Base-by-base conservation (phyloP, 2,113 vertebrate species). In the Xiphorhynchus elegans region DNA sequence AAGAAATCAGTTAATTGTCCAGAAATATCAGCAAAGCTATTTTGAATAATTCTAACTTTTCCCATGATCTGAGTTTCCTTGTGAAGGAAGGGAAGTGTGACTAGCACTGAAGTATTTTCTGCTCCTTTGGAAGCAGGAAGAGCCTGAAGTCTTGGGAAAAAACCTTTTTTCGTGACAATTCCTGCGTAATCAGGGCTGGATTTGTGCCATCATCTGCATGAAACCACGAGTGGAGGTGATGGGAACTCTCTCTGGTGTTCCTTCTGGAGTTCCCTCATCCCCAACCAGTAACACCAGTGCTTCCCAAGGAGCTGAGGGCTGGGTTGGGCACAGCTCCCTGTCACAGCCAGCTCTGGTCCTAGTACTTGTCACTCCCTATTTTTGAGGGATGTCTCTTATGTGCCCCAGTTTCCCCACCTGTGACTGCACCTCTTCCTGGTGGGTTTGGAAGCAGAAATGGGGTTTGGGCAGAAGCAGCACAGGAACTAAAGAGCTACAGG, bases 81-180 rank as follows among this genome's bases (percentile, higher is more conserved):
- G 56, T 1, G 4, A 46, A 76, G 87, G 81, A 93, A 87, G 58
- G 81, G 87, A 87, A 93, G 67, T 13, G 28, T 89, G 84, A 73
- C 53, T 23, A 33, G 67, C 16, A 1, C 77, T 53, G 50, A 56
- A 89, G 13, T 35, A 7, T 50, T 96, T 96, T 93, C 95, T 46
- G 62, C 72, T 47, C 26, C 24, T 87, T 59, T 3, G 67, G 87
- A 94, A 85, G 84, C 94, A 94, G 94, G 89, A 96, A 94, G 89
- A 33, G 35, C 33, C 63, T 62, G 42, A 86, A 83, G 20, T 2
- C 90, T 88, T 77, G 85, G 68, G 88, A 90, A 93, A 66, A 63
- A 79, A 19, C 37, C 25, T 69, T 66, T 72, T 74, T 76, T 42
- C 0, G 1, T 89, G 91, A 73, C 70, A 58, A 53, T 77, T 67